Base-by-base conservation (phyloP, 1,140 invertebrate genomes). In the Hylyphantes graminicola region DNA sequence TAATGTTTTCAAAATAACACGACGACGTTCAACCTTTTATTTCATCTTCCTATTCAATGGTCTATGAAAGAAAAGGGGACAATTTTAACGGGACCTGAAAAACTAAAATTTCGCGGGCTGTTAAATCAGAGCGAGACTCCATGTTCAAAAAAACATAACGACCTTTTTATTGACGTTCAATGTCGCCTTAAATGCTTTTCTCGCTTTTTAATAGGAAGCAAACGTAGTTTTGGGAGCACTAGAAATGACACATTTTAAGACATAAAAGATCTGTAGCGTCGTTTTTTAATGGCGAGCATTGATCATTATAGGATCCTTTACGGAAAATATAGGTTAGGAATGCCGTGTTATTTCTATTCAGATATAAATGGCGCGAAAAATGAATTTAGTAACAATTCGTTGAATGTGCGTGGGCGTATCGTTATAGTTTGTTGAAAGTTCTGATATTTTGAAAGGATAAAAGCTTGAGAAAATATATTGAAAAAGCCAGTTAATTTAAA, bases 111-210 rank as follows among this genome's bases (percentile, higher is more conserved):
- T 80, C 51, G 19, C 67, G 77, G 77, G 54, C 51, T 19, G 76
- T 78, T 78, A 67, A 67, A 17, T n/a, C n/a, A 61, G 50, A 70
- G 19, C 12, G 55, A 72, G 50, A 35, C 50, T 64, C 54, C 57
- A 68, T 21, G 55, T 61, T 72, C 67, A 54, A 67, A 80, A 59
- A 80, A 80, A 80, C 68, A 61, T 80, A 80, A 70, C 63, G 77
- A 48, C 77, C 50, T 53, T 78, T 70, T 74, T 80, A 80, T 55
- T 51, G 77, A 59, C 53, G 17, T 78, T 51, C 35, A 15, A 35
- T 13, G 51, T 53, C 63, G 35, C 61, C 70, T 80, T 80, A 67
- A 78, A 54, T 78, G 55, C 35, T 48, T 80, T 48, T n/a, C 19
- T 48, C 21, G n/a, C 57, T 21, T 80, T 80, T 70, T 65, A 80